Evolutionary conservation across 2,113 vertebrate genomes (phyloP).

Genomic region (Dasyornis broadbenti): DNA sequence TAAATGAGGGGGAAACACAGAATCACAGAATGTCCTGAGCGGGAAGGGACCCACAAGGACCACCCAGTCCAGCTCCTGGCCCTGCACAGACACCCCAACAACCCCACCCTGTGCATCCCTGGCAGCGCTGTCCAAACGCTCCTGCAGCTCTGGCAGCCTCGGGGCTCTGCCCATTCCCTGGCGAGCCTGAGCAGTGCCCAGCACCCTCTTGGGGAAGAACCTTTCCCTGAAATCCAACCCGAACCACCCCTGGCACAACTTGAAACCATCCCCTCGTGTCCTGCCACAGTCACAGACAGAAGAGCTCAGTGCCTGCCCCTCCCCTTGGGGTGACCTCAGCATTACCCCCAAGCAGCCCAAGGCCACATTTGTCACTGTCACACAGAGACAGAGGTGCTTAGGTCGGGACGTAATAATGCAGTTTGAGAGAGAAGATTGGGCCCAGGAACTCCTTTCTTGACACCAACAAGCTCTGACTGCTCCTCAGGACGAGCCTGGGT

Average conservation of each 20-base stretch:
- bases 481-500: neutral
- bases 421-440: neutral
- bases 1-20: neutral
- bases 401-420: neutral
- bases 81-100: neutral
- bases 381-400: neutral
- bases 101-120: neutral
- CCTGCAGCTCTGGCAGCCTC: neutral
- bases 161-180: rapidly evolving
- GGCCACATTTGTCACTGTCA: neutral
- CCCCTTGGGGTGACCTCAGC: neutral
- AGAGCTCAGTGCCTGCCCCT: neutral
- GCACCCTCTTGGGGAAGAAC: neutral
- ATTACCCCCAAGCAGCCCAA: neutral
- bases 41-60: neutral
- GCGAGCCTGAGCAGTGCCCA: neutral
- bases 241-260: neutral
- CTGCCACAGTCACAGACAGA: neutral
- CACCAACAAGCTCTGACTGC: neutral
- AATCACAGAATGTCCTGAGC: neutral
- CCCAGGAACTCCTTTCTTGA: neutral
- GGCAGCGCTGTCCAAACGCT: rapidly evolving
- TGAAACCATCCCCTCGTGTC: neutral
- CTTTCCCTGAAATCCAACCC: neutral
- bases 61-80: neutral